Conservation (phyloP, 2,888 invertebrate species). For the Rutpela maculata region DNA sequence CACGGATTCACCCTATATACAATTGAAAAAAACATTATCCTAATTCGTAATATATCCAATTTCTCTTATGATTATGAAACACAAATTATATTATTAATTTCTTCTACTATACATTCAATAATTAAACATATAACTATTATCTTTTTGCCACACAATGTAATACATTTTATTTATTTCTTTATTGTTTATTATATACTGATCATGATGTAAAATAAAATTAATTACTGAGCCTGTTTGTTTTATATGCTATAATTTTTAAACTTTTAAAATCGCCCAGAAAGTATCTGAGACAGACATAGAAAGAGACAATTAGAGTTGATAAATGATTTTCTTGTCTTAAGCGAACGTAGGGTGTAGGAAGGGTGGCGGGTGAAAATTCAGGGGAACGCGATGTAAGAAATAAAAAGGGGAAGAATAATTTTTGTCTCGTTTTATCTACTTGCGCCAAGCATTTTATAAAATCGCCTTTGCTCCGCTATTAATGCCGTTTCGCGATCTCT, state of each 20-base stretch:
- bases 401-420: slow-evolving; percentile 71
- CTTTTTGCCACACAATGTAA: no score
- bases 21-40: no score
- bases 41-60: no score
- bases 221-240: not conserved
- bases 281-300: slow-evolving; percentile 65
- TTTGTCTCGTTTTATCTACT: slow-evolving; percentile 71
- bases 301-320: slow-evolving; percentile 72
- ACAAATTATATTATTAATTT: no score
- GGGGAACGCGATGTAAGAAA: slow-evolving; percentile 60
- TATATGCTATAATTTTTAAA: slow-evolving; percentile 24
- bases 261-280: slow-evolving; percentile 52
- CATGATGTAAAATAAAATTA: not conserved
- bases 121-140: no score
- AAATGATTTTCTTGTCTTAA: slow-evolving; percentile 69
- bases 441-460: slow-evolving; percentile 70
- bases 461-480: slow-evolving; percentile 69
- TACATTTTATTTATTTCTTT: no score
- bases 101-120: no score
- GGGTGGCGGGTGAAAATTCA: slow-evolving; percentile 49
- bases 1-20: no score
- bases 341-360: slow-evolving; percentile 41
- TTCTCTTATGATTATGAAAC: no score
- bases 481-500: slow-evolving; percentile 64
- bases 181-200: no score